phyloP scores from a whole-genome alignment of 2,888 invertebrate genomes.

The Linyphia triangularis region DNA sequence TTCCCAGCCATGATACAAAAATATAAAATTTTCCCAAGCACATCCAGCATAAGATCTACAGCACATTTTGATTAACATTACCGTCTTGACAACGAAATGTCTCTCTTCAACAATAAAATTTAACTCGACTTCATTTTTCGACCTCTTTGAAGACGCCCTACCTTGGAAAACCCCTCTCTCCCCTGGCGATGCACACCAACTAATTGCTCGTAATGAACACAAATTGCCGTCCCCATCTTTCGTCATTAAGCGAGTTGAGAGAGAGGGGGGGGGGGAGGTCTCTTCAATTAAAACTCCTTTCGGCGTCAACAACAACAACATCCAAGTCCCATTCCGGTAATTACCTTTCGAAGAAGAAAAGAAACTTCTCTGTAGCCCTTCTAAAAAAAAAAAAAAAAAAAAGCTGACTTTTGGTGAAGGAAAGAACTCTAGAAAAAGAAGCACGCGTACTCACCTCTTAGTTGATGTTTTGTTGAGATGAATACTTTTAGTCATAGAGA shows the following conservation, averaged over 20 bases:
- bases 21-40: too few species aligned
- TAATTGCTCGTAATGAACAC: neutral
- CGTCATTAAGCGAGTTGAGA: too few species aligned
- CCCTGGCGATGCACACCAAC: neutral
- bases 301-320: too few species aligned
- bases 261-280: too few species aligned
- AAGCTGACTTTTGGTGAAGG: neutral
- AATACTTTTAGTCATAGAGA: too few species aligned
- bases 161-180: neutral
- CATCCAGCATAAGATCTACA: too few species aligned
- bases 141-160: neutral
- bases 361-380: neutral
- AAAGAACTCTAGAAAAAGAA: neutral
- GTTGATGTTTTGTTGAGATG: too few species aligned
- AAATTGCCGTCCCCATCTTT: neutral
- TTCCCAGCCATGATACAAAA: too few species aligned
- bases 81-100: too few species aligned
- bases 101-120: too few species aligned
- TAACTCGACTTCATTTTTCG: neutral
- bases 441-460: too few species aligned
- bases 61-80: too few species aligned
- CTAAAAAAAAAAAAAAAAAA: neutral
- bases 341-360: slow-evolving; percentile 4
- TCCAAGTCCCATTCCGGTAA: slow-evolving; percentile 14
- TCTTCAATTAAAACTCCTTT: neutral